phyloP scores from a whole-genome alignment of 2,113 vertebrate species.

The Saccopteryx leptura region DNA sequence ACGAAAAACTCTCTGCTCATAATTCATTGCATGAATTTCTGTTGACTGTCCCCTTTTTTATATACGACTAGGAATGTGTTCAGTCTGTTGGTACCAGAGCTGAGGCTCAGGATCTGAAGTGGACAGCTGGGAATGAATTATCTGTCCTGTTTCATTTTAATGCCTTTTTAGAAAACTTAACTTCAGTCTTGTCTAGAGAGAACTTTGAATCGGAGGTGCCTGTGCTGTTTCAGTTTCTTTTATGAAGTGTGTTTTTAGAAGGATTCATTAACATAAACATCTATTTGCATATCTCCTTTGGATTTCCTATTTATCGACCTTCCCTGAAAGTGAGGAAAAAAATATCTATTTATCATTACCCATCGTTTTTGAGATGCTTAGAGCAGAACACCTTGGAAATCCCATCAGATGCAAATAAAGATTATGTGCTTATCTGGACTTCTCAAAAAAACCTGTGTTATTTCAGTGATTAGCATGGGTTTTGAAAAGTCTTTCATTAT shows the following conservation, averaged over 20 bases:
- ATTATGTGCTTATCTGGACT: neutral
- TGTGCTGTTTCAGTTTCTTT: neutral
- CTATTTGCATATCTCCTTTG: neutral
- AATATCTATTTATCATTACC: neutral
- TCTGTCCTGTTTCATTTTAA: constrained; percentile 25
- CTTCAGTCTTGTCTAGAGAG: neutral
- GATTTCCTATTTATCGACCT: neutral
- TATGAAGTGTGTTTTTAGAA: constrained; percentile 14
- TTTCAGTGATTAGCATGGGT: neutral
- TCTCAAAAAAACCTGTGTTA: constrained; percentile 24
- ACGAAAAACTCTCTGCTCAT: constrained; percentile 56
- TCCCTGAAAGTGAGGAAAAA: neutral
- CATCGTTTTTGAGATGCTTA: neutral
- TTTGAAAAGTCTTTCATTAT: constrained; percentile 30
- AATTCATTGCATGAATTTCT: constrained; percentile 54
- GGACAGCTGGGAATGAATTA: constrained; percentile 58
- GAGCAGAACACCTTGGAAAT: constrained; percentile 15
- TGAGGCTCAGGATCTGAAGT: neutral
- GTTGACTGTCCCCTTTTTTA: neutral
- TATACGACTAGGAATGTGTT: constrained; percentile 4
- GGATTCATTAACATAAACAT: neutral
- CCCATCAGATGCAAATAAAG: constrained; percentile 16
- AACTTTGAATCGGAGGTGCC: neutral
- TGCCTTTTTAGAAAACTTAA: constrained; percentile 6
- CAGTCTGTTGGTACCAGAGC: neutral